These are phyloP conservation scores for Mormyrus lacerda DNA, from an alignment of 2,113 vertebrate species.

Conservation along the genomic window DNA sequence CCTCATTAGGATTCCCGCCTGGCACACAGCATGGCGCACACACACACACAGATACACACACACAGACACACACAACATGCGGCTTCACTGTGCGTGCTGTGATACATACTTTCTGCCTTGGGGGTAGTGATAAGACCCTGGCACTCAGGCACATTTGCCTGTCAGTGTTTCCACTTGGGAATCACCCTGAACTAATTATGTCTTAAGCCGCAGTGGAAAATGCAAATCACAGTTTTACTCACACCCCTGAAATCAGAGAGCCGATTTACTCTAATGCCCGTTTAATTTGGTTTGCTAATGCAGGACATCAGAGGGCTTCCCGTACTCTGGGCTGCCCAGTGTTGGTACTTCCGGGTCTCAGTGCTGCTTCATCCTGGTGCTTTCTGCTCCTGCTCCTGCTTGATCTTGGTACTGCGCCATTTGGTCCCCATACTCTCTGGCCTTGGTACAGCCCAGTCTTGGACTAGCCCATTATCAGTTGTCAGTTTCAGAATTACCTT, in stretches of 20 bases:
- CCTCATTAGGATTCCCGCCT: conserved; percentile 2
- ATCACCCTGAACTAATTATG: conserved; percentile 33
- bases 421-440: not conserved
- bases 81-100: not conserved
- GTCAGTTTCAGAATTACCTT: not conserved
- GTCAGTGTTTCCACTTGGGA: conserved; percentile 30
- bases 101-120: conserved; percentile 11
- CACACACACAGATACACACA: not conserved
- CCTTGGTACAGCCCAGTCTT: not conserved
- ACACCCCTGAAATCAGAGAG: conserved; percentile 30
- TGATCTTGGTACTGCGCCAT: not conserved
- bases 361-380: not conserved
- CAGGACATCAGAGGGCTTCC: conserved; percentile 13
- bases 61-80: not conserved
- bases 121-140: conserved; percentile 21
- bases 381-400: not conserved
- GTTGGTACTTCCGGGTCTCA: not conserved
- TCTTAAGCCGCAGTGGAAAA: conserved; percentile 25
- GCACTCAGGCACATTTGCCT: conserved; percentile 26
- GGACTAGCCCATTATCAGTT: not conserved
- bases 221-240: conserved; percentile 30
- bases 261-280: conserved; percentile 27
- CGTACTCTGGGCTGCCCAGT: not conserved
- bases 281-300: conserved; percentile 24
- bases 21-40: not conserved